Evolutionary conservation across 2,888 invertebrate species (phyloP).

Genomic region (Watsonalla binaria): DNA sequence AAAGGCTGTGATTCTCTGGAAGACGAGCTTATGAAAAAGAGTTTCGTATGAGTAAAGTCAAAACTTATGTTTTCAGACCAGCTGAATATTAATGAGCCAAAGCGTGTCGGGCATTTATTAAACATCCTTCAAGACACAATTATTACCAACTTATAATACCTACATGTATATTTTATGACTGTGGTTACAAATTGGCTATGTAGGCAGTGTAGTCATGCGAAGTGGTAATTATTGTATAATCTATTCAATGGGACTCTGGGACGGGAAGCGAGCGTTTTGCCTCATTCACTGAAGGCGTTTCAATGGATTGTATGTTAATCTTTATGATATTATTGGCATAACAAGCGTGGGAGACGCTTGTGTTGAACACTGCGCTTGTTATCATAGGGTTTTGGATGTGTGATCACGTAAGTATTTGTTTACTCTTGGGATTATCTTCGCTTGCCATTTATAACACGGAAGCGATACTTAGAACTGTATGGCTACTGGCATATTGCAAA

Average conservation of each 20-base stretch:
- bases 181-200: no score
- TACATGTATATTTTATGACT: no score
- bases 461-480: background rate
- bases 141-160: no score
- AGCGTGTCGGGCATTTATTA: no score
- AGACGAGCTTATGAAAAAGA: no score
- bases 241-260: slow-evolving; percentile 16
- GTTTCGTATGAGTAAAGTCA: no score
- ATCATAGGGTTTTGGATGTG: slow-evolving; percentile 14
- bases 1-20: no score
- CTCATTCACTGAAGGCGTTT: slow-evolving; percentile 48
- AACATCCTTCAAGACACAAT: no score
- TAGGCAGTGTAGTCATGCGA: slow-evolving; percentile 2
- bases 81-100: no score
- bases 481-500: no score
- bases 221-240: slow-evolving; percentile 28
- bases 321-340: slow-evolving; percentile 48
- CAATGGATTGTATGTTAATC: slow-evolving; percentile 67
- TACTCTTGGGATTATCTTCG: background rate
- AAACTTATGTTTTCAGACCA: no score
- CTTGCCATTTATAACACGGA: background rate
- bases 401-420: background rate
- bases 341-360: slow-evolving; percentile 51
- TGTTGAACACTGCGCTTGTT: slow-evolving; percentile 19
- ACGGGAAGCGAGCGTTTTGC: slow-evolving; percentile 58